Evolutionary conservation across 1,140 invertebrate genomes (phyloP).

Genomic region (Drosophila ercepeae): DNA sequence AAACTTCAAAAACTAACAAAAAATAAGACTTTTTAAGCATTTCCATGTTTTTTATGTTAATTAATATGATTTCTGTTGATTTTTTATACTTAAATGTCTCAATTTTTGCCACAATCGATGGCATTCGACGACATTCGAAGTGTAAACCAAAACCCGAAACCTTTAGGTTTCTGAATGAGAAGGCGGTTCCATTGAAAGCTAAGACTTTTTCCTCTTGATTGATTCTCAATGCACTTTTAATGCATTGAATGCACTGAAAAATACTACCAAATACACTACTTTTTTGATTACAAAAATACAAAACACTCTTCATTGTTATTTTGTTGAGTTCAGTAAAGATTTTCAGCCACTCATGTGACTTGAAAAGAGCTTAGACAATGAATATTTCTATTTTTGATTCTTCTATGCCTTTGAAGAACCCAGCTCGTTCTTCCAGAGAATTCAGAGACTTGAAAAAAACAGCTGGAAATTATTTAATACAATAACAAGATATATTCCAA

Average conservation of each 20-base stretch:
- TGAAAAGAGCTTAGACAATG: slow-evolving; percentile 27
- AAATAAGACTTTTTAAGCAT: too few relatives aligned
- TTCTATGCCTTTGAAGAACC: too few relatives aligned
- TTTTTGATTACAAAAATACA: too few relatives aligned
- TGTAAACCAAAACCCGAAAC: not conserved
- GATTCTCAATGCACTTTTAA: slow-evolving; percentile 39
- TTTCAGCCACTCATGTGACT: slow-evolving; percentile 42
- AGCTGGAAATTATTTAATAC: slow-evolving; percentile 74
- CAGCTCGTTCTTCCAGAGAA: slow-evolving; percentile 45
- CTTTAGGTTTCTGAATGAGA: slow-evolving; percentile 12
- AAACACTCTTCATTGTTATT: not conserved
- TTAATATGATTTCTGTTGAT: not conserved
- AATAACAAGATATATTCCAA: slow-evolving; percentile 15
- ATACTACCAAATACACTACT: too few relatives aligned
- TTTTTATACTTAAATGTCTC: not conserved
- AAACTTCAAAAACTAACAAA: too few relatives aligned
- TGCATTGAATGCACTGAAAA: slow-evolving; percentile 21
- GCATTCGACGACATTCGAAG: too few relatives aligned
- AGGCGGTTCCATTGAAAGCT: too few relatives aligned
- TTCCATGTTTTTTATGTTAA: not conserved
- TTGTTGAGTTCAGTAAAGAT: not conserved
- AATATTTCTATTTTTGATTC: slow-evolving; percentile 41
- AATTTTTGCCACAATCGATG: slow-evolving; percentile 22
- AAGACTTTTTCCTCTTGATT: slow-evolving; percentile 44
- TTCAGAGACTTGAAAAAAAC: slow-evolving; percentile 28